Evolutionary conservation across 2,797 vertebrate genomes (phyloP).

Genomic region (Eupleurogrammus muticus): DNA sequence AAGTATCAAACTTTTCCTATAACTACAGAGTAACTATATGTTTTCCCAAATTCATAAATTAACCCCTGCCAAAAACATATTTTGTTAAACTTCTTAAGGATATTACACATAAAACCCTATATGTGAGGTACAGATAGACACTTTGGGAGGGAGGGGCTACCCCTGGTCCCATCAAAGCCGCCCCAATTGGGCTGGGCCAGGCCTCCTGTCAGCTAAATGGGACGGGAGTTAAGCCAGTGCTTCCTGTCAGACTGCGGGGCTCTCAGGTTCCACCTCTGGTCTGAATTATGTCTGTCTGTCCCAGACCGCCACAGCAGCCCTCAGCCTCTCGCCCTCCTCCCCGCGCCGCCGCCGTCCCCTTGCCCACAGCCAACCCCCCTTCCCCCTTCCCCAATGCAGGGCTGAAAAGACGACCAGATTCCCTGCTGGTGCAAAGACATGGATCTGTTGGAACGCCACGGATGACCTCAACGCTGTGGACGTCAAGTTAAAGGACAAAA

Average conservation of each 20-base stretch:
- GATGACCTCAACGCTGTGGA: too few species aligned
- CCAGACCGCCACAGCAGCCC: slow-evolving; percentile 63
- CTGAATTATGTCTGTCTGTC: slow-evolving; percentile 79
- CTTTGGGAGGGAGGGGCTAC: slow-evolving; percentile 15
- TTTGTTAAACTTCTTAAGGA: neutral
- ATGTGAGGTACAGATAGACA: neutral
- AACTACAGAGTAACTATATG: neutral
- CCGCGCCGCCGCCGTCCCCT: slow-evolving; percentile 35
- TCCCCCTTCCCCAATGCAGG: slow-evolving; percentile 29
- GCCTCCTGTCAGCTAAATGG: slow-evolving; percentile 72
- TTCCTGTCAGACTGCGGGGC: slow-evolving; percentile 79
- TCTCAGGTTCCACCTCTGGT: slow-evolving; percentile 82
- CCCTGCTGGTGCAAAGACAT: neutral
- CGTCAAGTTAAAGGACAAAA: too few species aligned
- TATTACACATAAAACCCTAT: neutral
- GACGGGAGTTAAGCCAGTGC: slow-evolving; percentile 79
- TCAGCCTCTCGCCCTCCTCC: slow-evolving; percentile 13
- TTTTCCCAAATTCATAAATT: neutral
- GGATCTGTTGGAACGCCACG: slow-evolving; percentile 7
- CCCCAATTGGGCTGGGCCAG: slow-evolving; percentile 36
- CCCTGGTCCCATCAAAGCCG: slow-evolving; percentile 53
- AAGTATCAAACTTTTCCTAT: neutral
- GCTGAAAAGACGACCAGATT: slow-evolving; percentile 54
- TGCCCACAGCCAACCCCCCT: slow-evolving; percentile 44
- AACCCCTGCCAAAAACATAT: neutral